Percentiles rank a stretch among this genome's conserved stretches.
These are phyloP conservation scores for Eolophus roseicapilla DNA, from an alignment of 2,113 vertebrate genomes.

Conservation along the genomic window DNA sequence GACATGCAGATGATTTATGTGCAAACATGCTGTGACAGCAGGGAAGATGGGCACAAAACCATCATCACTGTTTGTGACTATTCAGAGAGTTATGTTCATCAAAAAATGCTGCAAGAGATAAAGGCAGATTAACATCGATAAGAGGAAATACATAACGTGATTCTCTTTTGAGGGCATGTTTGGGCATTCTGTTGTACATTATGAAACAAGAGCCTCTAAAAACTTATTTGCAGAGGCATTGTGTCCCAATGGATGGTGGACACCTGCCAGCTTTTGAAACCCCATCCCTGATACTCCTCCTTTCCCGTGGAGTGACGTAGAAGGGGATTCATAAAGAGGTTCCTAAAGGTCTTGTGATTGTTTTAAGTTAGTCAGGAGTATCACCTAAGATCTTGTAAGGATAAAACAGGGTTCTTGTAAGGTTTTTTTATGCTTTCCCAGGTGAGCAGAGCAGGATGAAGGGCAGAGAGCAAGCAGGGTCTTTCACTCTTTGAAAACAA, in stretches of 20 bases:
- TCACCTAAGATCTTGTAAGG: background rate
- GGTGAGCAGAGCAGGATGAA: background rate
- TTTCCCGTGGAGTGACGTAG: background rate
- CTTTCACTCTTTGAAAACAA: background rate
- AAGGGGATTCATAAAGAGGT: background rate
- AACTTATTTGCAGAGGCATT: background rate
- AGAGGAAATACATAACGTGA: background rate
- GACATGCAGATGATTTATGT: background rate
- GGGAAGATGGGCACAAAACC: background rate
- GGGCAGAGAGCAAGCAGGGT: background rate
- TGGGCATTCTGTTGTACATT: background rate
- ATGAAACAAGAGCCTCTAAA: background rate
- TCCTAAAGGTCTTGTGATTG: background rate
- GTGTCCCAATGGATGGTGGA: background rate
- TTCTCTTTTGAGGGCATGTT: background rate
- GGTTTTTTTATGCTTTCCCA: background rate
- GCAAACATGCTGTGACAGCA: background rate
- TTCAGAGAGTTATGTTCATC: background rate
- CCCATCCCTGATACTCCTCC: accelerated
- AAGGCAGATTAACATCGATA: background rate
- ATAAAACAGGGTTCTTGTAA: background rate
- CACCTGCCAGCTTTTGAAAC: background rate
- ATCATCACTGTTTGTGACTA: background rate
- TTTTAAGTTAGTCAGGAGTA: background rate
- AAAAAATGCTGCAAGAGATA: background rate